Evolutionary conservation across 2,113 vertebrate species (phyloP), one percentile per base, ranked within the genome.

Genomic region (Apodemus speciosus): DNA sequence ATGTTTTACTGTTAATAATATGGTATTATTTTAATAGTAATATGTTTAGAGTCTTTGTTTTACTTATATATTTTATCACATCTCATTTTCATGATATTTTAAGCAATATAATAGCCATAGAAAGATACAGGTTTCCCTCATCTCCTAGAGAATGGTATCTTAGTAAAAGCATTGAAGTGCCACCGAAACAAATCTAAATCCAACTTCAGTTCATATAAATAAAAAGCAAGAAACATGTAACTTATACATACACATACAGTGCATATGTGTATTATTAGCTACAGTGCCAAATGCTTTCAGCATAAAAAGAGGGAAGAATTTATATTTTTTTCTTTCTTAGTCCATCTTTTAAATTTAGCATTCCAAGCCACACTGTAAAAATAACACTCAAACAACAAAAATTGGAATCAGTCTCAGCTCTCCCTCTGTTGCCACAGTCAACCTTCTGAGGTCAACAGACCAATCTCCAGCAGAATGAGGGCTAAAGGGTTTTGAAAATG

Each of bases 341-440:
- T 68, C 23, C 7, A 46, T 90, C 58, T 79, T 81, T 96, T n/a
- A 94, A 96, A 86, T 90, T 43, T 83, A 88, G 9, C 13, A 91
- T 91, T 88, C 38, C 2, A 91, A 56, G 43, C 14, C 32, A 88
- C 64, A 84, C 11, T 85, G 62, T 32, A 84, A 87, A 95, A 76
- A 60, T 75, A 46, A 68, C 72, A 94, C 86, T 68, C 32, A 79
- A 58, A 88, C 15, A 73, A 85, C n/a, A 79, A 86, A 89, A 66
- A 81, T 53, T 73, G 21, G 16, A 79, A 27, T 90, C 30, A 27
- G 10, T 85, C 62, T 94, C 79, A 75, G 32, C 40, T 93, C 10
- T 76, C 25, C 7, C 64, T 89, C 68, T 77, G n/a, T 77, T 62
- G 62, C 40, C 72, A 71, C 13, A 93, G 46, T 88, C 80, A 83